Base-by-base conservation (phyloP, 1,140 invertebrate genomes). In the Leptinotarsa defecta region DNA sequence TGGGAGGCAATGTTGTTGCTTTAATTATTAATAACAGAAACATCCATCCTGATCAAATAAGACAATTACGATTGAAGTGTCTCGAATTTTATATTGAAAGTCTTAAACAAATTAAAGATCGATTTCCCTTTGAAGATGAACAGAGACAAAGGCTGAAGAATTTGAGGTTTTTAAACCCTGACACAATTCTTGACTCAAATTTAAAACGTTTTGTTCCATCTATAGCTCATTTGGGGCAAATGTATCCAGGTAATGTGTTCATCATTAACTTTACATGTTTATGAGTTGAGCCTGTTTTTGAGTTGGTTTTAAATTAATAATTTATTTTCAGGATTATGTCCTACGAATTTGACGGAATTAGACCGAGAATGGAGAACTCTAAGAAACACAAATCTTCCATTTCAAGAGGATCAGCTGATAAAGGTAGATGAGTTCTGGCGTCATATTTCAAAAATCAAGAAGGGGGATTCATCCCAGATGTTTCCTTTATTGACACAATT, bases 101-200 rank as follows among this genome's bases (percentile, higher is more conserved):
- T 13, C 13, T n/a, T 15, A 57, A 57, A 57, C 49, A 57, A n/a
- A 57, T 65, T n/a, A n/a, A n/a, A 65, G 20, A 65, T n/a, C 13
- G 63, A 19, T 65, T 65, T 65, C 63, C 63, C 24, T 65, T 65
- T 27, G 63, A 65, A 15, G 63, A 65, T 19, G 20, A 65, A 65
- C 15, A 65, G 15, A 15, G 63, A n/a, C 63, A 65, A 65, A 19
- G 15, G 20, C 20, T 65, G 19, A 65, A 65, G 20, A n/a, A 19
- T 65, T 19, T 65, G 63, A 65, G 20, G 63, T n/a, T 65, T 15
- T 19, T 65, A 65, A 65, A 65, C 52, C 48, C 48, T 71, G 52
- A 20, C n/a, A 17, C 48, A 22, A 71, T 48, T 20, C 48, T 22
- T 13, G 43, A 48, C 13, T 15, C 48, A 15, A 52, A 15, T 52